Base-by-base conservation (phyloP, 2,888 invertebrate genomes). In the Mythimna vitellina region DNA sequence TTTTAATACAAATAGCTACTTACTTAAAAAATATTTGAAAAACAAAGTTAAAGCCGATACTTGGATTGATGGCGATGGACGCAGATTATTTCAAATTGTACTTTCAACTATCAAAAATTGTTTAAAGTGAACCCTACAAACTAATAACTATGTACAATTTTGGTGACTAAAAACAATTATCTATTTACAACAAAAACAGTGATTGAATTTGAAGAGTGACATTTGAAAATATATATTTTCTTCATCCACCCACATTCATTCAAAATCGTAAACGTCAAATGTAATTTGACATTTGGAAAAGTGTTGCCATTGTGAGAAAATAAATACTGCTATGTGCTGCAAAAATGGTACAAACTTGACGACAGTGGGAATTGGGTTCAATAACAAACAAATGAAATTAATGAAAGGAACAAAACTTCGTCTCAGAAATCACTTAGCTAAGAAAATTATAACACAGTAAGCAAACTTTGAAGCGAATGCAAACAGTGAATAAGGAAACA, bases 201-300 rank as follows among this genome's bases (percentile, higher is more conserved):
- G n/a, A n/a, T 20, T 51, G 6, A 51, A n/a, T n/a, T n/a, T 51
- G n/a, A 46, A 46, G 17, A 6, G 5, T 46, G 46, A 17, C 46
- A 6, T 46, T 20, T 46, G 14, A 9, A 51, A 51, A 51, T n/a
- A 6, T 8, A 51, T n/a, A 51, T 51, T 51, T 51, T 51, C n/a
- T 51, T 51, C 49, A 51, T 20, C 49, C 49, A 51, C 49, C 49
- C 49, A 51, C 49, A 51, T 51, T n/a, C 7, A 3, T 20, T 0
- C n/a, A 51, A 51, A 51, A 51, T n/a, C 49, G n/a, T 51, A 51
- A 51, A 51, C n/a, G n/a, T 51, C n/a, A 51, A 51, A 51, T 51
- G 3, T n/a, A 8, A 51, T 51, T 51, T 51, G 49, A 51, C 49
- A 51, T 51, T 51, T 20, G n/a, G 1, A 9, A 51, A 51, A 51